Conservation (phyloP, 92 coral and sea anemone genomes). For the Micromussa lordhowensis region DNA sequence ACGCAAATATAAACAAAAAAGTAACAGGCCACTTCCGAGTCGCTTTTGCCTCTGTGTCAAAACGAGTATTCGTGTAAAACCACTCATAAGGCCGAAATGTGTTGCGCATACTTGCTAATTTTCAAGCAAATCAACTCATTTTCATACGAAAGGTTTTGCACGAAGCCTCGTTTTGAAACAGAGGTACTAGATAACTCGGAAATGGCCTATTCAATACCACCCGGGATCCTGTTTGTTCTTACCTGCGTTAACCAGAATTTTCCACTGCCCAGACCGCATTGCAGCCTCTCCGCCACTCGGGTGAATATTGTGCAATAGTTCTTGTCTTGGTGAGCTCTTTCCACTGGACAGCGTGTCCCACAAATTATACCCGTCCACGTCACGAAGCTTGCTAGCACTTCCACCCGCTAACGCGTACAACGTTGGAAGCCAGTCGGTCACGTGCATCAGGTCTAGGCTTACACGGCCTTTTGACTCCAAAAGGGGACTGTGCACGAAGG, state of each 20-base stretch:
- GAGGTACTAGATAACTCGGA: no score
- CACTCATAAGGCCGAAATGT: no score
- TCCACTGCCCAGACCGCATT: slow-evolving; percentile 76
- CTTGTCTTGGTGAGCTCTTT: slow-evolving; percentile 73
- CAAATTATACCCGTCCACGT: slow-evolving; percentile 70
- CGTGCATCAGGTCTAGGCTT: slow-evolving; percentile 83
- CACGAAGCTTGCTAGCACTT: slow-evolving; percentile 64
- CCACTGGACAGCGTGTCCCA: slow-evolving; percentile 81
- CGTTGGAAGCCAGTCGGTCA: slow-evolving; percentile 90
- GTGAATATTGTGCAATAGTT: slow-evolving; percentile 79
- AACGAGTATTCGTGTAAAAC: no score
- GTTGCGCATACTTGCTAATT: no score
- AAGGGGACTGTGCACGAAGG: slow-evolving; percentile 85
- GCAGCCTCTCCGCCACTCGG: slow-evolving; percentile 73
- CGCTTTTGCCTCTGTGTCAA: no score
- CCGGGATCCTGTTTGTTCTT: neutral
- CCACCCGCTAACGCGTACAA: slow-evolving; percentile 80
- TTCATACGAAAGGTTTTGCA: no score
- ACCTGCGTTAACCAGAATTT: slow-evolving; percentile 78
- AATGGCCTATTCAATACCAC: neutral
- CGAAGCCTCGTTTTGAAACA: no score
- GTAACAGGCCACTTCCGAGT: no score
- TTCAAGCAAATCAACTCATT: no score
- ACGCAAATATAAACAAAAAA: no score
- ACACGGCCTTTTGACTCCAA: slow-evolving; percentile 77